These are phyloP conservation scores for Neotragus pygmaeus DNA, from an alignment of 2,113 vertebrate species.

Conservation along the genomic window DNA sequence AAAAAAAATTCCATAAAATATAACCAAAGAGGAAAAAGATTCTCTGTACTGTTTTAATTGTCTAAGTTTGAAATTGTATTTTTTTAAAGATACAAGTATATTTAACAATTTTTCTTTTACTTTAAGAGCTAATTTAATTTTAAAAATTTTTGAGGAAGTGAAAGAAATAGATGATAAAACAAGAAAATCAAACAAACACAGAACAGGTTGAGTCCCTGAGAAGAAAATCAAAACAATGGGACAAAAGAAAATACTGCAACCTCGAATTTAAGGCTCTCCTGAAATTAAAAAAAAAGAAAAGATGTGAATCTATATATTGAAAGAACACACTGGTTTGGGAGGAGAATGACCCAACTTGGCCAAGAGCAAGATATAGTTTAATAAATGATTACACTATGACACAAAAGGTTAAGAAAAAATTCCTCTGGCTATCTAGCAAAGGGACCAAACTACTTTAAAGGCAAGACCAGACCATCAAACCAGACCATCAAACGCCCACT, in stretches of 20 bases:
- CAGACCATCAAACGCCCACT: not conserved
- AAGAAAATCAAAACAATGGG: not conserved
- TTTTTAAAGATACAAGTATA: not conserved
- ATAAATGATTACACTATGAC: not conserved
- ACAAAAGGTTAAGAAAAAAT: not conserved
- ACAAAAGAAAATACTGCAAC: not conserved
- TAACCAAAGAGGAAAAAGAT: not conserved
- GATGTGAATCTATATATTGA: not conserved
- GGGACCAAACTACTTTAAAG: not conserved
- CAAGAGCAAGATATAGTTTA: not conserved
- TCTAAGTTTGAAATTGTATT: not conserved
- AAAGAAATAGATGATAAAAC: not conserved
- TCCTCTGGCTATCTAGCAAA: not conserved
- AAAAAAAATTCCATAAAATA: not conserved
- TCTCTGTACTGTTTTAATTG: not conserved
- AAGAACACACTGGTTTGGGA: not conserved
- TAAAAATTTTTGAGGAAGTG: not conserved
- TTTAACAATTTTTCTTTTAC: not conserved
- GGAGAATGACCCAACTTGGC: not conserved
- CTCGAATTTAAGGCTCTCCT: not conserved
- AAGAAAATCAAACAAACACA: not conserved
- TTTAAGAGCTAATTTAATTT: not conserved
- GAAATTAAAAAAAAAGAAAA: not conserved
- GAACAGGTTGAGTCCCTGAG: not conserved
- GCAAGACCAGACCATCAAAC: too few relatives aligned